These are phyloP conservation scores for Malurus alboscapulatus DNA, from an alignment of 2,113 vertebrate species.

Conservation along the genomic window DNA sequence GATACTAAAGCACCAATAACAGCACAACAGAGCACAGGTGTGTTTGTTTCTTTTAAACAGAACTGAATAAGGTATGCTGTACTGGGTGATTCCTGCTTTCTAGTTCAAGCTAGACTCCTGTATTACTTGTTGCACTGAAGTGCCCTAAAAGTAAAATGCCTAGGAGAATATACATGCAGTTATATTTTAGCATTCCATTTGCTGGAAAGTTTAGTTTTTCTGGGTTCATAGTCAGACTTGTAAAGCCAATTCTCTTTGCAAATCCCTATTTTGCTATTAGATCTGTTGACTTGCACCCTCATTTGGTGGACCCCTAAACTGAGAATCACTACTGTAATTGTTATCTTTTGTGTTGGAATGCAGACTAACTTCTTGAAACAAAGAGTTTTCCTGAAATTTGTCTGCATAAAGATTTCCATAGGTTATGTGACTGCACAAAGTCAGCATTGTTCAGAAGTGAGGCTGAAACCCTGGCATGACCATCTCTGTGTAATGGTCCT, in stretches of 20 bases:
- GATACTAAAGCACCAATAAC: not conserved
- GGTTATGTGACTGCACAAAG: not conserved
- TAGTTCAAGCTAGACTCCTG: not conserved
- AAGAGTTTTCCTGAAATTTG: constrained; percentile 27
- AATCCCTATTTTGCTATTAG: not conserved
- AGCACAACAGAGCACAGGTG: not conserved
- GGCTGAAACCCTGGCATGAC: not conserved
- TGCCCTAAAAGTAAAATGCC: not conserved
- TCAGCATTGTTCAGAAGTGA: not conserved
- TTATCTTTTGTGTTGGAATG: not conserved
- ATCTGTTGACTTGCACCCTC: not conserved
- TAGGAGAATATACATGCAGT: not conserved
- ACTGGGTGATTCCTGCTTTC: not conserved
- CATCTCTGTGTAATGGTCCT: not conserved
- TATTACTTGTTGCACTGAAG: not conserved
- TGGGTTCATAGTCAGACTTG: not conserved
- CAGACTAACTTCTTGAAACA: constrained; percentile 36
- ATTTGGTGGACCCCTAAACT: not conserved
- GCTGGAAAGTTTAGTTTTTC: not conserved
- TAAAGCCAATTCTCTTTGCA: not conserved
- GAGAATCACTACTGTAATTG: not conserved
- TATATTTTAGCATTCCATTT: not conserved
- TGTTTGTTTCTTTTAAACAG: not conserved
- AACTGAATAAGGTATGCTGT: not conserved
- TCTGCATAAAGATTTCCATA: not conserved